Evolutionary conservation across 2,888 invertebrate species (phyloP), one percentile per base, ranked within the genome.

Genomic region (Noctua pronuba): DNA sequence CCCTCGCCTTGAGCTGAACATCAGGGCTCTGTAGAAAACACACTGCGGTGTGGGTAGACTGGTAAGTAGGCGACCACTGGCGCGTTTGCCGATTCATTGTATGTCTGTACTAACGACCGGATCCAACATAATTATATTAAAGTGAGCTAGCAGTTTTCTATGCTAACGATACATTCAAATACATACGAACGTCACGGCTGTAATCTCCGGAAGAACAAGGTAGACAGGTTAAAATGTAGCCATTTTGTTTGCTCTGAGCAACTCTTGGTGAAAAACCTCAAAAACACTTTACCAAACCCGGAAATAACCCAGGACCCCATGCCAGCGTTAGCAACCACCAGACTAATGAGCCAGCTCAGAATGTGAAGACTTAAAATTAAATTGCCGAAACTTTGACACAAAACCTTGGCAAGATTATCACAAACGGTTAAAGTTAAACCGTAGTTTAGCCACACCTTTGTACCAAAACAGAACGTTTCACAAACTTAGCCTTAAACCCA

Each of bases 401-500:
- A 65, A 65, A 41, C 65, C 65, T 65, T 65, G 4, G 8, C 31
- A 68, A 49, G 68, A 49, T 24, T n/a, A 49, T 55, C 24, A 41
- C 52, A 16, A 35, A 72, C 18, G 24, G 8, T 75, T 60, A 46
- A 76, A 76, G 13, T 65, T 77, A n/a, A 38, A 64, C n/a, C 21
- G 13, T 44, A 68, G 13, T 46, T 28, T 21, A 38, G 24, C 62
- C 49, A 16, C 21, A 82, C 82, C 52, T 83, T 69, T 31, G 24
- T 24, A 21, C 16, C 10, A 55, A 55, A 67, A 55, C 76, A 21
- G 31, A 60, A 83, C 64, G 24, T 49, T 69, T 64, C 13, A 52
- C 62, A 84, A 81, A 84, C 71, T 79, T 62, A 31, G 21, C 31
- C 24, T 52, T 18, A 21, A 66, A 60, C 60, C 49, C 38, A 16